Evolutionary conservation across 2,113 vertebrate genomes (phyloP).

Genomic region (Urocitellus parryii): DNA sequence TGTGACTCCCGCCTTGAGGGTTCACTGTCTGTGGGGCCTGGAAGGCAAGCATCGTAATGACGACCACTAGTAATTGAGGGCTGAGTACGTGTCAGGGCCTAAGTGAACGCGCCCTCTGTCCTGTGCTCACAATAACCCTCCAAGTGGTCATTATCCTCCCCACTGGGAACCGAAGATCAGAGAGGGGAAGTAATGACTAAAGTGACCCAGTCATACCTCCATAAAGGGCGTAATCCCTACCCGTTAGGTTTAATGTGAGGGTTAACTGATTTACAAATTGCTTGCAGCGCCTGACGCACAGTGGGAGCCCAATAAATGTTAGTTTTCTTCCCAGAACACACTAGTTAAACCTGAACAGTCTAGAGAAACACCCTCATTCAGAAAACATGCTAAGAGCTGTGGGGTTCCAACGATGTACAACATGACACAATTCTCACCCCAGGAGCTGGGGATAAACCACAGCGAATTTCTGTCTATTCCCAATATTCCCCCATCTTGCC

Average conservation of each 20-base stretch:
- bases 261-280: slow-evolving; percentile 54
- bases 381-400: not conserved
- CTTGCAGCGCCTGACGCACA: slow-evolving; percentile 41
- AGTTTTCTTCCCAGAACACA: not conserved
- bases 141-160: slow-evolving; percentile 53
- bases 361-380: not conserved
- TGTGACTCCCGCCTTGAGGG: not conserved
- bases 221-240: slow-evolving; percentile 51
- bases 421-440: not conserved
- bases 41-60: not conserved
- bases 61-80: slow-evolving; percentile 21
- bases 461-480: not conserved
- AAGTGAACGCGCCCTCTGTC: not conserved
- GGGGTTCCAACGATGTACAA: not conserved
- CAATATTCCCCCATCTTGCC: not conserved
- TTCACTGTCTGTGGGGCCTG: not conserved
- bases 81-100: slow-evolving; percentile 17
- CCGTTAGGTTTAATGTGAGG: slow-evolving; percentile 49
- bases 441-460: not conserved
- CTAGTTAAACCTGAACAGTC: not conserved
- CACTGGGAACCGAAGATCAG: slow-evolving; percentile 35
- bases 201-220: slow-evolving; percentile 66
- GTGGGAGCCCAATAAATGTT: slow-evolving; percentile 52
- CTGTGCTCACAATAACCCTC: slow-evolving; percentile 19
- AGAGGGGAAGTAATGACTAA: slow-evolving; percentile 63